Conservation (phyloP, 2,797 vertebrate genomes). For the Paguma larvata region DNA sequence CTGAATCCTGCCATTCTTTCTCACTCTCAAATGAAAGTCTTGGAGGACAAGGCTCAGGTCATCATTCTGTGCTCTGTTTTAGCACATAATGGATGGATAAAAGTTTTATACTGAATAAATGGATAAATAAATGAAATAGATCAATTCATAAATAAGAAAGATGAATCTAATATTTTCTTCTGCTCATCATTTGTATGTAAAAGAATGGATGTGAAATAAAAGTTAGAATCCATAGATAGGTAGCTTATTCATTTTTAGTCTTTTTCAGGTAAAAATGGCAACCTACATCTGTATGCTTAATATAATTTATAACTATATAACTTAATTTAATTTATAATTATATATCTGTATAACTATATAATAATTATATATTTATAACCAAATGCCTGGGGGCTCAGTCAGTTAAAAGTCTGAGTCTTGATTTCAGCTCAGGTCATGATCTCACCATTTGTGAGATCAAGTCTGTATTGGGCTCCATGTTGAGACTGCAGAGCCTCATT, state of each 20-base stretch:
- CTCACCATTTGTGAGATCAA: too few species aligned
- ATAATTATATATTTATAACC: too few species aligned
- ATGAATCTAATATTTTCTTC: background rate
- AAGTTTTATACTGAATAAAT: background rate
- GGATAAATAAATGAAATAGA: background rate
- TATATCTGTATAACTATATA: background rate
- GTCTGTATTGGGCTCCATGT: too few species aligned
- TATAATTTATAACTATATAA: background rate
- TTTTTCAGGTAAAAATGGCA: background rate
- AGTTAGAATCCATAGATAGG: background rate
- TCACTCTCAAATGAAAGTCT: background rate
- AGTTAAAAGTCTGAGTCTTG: too few species aligned
- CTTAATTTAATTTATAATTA: background rate
- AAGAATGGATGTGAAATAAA: background rate
- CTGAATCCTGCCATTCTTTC: background rate
- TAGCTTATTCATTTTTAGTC: background rate
- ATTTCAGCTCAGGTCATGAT: too few species aligned
- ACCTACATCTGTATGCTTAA: background rate
- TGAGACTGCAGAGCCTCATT: too few species aligned
- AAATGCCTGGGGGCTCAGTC: too few species aligned
- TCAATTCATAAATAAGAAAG: background rate
- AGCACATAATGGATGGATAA: background rate
- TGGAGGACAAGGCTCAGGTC: background rate
- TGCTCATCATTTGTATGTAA: background rate
- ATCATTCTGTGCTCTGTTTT: background rate